Evolutionary conservation across 2,113 vertebrate species (phyloP), one percentile per base, ranked within the genome.

Genomic region (Pollachius pollachius): DNA sequence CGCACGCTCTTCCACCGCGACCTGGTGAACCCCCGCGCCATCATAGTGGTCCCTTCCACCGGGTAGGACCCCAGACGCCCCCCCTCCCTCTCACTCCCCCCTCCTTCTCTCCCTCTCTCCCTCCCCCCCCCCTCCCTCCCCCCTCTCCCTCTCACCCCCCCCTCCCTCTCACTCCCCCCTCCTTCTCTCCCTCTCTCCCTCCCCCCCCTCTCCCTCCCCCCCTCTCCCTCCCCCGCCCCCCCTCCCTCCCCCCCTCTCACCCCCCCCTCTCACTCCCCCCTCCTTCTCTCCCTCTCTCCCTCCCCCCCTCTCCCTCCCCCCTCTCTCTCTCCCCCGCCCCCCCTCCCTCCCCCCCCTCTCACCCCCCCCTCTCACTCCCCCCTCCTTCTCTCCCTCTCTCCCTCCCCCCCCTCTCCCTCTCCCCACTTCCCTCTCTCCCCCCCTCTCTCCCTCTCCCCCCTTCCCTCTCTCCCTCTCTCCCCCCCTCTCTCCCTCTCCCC

Each of bases 1-100:
- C 81, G 62, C 15, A 92, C 92, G 59, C 93, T 99, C 70, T 95
- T 98, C 15, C 71, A 94, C 88, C 91, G 84, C 0, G 94, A 98
- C 30, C 82, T 99, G 13, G 97, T 99, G 81, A 99, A 99, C 77
- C 97, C 97, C 0, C 91, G 97, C 0, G 97, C 96, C 84, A 97
- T 99, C 70, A 67, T 96, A 0, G 96, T 97, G 87, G 97, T 98
- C 64, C 93, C 97, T 0, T 88, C 92, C 54, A 90, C 90, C 48
- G 95, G 97, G 97, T 98, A 88, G 91, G 87, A 65, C 3, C 17
- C 54, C 8, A 11, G 41, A 2, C 7, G 8, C 8, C 41, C 6
- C 37, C 37, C 37, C 23, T 23, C 23, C 23, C 23, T 23, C 23
- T 23, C 23, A 3, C 34, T 37, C 34, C 34, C 34, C 34, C 1